phyloP scores from a whole-genome alignment of 1,140 invertebrate genomes.

The Aphidius ervi region DNA sequence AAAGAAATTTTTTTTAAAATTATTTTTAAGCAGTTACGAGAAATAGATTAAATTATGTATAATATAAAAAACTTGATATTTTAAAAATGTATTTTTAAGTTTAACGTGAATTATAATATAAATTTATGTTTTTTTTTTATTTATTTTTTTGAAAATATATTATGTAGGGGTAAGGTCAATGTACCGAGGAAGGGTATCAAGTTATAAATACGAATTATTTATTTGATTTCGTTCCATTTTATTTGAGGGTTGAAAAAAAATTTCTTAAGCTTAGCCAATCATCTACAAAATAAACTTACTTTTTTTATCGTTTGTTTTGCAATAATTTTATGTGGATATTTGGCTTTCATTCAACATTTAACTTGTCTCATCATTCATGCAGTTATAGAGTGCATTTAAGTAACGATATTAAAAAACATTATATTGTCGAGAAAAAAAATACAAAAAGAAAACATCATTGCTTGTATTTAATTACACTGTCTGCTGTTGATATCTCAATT shows the following conservation, averaged over 20 bases:
- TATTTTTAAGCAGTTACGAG: not conserved
- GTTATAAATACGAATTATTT: slow-evolving; percentile 37
- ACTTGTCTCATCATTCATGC: slow-evolving; percentile 36
- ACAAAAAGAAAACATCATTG: not conserved
- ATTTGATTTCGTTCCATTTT: slow-evolving; percentile 35
- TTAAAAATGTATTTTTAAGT: not conserved
- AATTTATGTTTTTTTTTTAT: not conserved
- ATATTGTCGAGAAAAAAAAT: not conserved
- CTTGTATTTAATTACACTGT: too few relatives aligned
- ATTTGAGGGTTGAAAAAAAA: slow-evolving; percentile 16
- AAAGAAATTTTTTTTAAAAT: too few relatives aligned
- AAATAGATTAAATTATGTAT: not conserved
- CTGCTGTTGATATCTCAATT: not conserved
- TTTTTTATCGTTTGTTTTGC: too few relatives aligned
- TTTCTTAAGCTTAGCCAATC: too few relatives aligned
- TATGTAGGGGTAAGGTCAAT: slow-evolving; percentile 14
- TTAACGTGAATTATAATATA: not conserved
- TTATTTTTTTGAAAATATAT: slow-evolving; percentile 5
- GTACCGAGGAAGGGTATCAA: slow-evolving; percentile 28
- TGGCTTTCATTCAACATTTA: slow-evolving; percentile 35
- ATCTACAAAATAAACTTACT: too few relatives aligned
- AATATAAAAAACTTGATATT: not conserved
- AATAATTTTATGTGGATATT: not conserved
- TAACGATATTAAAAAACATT: slow-evolving; percentile 17
- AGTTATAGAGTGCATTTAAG: slow-evolving; percentile 32